Evolutionary conservation across 2,888 invertebrate genomes (phyloP), one percentile per base, ranked within the genome.

Genomic region (Drosophila macrospina): DNA sequence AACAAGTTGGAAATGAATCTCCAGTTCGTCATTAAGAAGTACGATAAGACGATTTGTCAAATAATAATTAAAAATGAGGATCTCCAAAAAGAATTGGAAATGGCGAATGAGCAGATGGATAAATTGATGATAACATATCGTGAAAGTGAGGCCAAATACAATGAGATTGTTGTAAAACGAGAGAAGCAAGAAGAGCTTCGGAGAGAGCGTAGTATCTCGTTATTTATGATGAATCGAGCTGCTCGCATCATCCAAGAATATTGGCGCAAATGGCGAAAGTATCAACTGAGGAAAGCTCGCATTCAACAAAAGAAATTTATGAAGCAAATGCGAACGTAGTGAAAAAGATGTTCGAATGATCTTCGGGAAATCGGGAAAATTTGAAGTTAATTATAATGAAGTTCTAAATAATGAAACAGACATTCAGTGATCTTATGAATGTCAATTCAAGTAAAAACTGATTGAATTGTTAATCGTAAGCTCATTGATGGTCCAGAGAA

Each of bases 161-260:
- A 83, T 20, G 55, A 70, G 0, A 63, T 91, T 24, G 81, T 91
- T 5, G 41, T 67, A 0, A 69, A 74, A 47, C 90, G 87, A 11
- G 75, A 88, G 10, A 55, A 84, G 0, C 80, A 82, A 6, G 26
- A 26, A 11, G 20, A 45, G n/a, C 4, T 1, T 1, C n/a, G 5
- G 0, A 47, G 16, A 16, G 8, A 24, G 4, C 8, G 41, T 0
- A 88, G 83, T 56, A 56, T 92, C 20, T n/a, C 81, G 20, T 39
- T 81, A 0, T 92, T 91, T 42, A 89, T 89, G 84, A 85, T 90
- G 87, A 91, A 91, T 56, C 85, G 90, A 15, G 90, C 92, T 0
- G 91, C 91, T 2, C 69, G 70, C 5, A 86, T 77, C 37, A 90
- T 92, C 41, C 91, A 92, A 74, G 74, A 60, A 10, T 83, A 78